Base-by-base conservation (phyloP, 1,140 invertebrate genomes). In the Pollicipes pollicipes region DNA sequence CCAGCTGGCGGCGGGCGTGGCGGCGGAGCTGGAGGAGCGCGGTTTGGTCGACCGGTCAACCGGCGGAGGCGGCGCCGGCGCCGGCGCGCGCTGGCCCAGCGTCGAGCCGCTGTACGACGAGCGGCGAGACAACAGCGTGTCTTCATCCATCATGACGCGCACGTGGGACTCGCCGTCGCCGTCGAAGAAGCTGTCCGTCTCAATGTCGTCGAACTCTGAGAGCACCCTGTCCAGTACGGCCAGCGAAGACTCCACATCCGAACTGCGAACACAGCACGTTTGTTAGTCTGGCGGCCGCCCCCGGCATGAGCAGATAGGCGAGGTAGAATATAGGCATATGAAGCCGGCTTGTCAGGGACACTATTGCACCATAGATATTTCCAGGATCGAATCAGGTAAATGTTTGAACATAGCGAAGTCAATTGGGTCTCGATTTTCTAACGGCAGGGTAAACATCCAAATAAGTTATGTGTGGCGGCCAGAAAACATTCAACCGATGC, bases 201-300 rank as follows among this genome's bases (percentile, higher is more conserved):
- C 84, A 78, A 85, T 82, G 80, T 90, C 89, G 84, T 91, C 89
- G 82, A 90, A 91, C 82, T 91, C 90, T 74, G 89, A 90, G 79
- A 91, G 84, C 78, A 91, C 89, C 76, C 89, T 86, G 83, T 91
- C 90, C 81, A 91, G 82, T 75, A 91, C 83, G 80, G 90, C 89
- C 81, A 91, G 84, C 72, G 88, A 90, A 79, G 88, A 84, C 82
- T 89, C 87, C 76, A 89, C 87, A 82, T 89, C 88, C 82, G 89
- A 88, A 81, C 88, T 89, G 84, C 74, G 87, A 86, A 77, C 79
- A 80, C 80, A 72, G 74, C 73, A 31, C 30, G n/a, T n/a, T n/a
- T n/a, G n/a, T n/a, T 27, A 66, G 27, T 1, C 27, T 1, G 28
- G 3, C 64, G 64, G 27, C n/a, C 26, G 63, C 63, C 26, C 64